A percentile compares a stretch with the other conserved stretches of the same genome.
phyloP scores from a whole-genome alignment of 1,140 invertebrate species.

The Hypsibius dujardini region DNA sequence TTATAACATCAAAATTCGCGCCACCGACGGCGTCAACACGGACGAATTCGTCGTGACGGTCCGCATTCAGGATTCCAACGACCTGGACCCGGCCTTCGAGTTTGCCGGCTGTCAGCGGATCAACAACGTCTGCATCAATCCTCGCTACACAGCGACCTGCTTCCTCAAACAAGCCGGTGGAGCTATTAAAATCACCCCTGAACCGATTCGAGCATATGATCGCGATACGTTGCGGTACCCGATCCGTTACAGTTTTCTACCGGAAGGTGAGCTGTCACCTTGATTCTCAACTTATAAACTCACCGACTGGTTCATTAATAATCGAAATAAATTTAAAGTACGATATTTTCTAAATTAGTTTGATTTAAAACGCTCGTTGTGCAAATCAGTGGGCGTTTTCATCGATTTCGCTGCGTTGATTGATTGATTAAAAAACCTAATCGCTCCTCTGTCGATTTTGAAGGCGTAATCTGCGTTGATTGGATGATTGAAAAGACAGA shows the following conservation, averaged over 20 bases:
- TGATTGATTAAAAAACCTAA: no score
- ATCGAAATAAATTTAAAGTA: constrained; percentile 3
- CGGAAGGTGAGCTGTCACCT: not conserved
- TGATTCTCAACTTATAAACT: no score
- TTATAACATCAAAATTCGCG: constrained; percentile 6
- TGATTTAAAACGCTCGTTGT: no score
- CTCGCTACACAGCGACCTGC: constrained; percentile 23
- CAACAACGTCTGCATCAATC: constrained; percentile 24
- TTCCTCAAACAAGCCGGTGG: constrained; percentile 37
- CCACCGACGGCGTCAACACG: constrained; percentile 12
- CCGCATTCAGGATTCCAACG: constrained; percentile 10
- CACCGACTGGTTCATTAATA: no score
- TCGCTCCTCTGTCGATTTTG: no score
- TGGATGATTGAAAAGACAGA: no score
- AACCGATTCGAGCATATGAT: constrained; percentile 68
- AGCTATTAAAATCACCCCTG: constrained; percentile 59
- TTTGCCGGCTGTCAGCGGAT: constrained; percentile 39
- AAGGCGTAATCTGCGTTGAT: no score
- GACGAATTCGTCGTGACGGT: constrained; percentile 14
- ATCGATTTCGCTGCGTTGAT: no score
- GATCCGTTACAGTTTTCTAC: constrained; percentile 53
- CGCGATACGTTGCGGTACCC: constrained; percentile 64
- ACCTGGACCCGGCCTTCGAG: constrained; percentile 15
- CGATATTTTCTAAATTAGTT: no score
- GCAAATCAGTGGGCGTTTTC: no score